Evolutionary conservation across 1,140 invertebrate genomes (phyloP), one percentile per base, ranked within the genome.

Genomic region (Orchesella cincta): DNA sequence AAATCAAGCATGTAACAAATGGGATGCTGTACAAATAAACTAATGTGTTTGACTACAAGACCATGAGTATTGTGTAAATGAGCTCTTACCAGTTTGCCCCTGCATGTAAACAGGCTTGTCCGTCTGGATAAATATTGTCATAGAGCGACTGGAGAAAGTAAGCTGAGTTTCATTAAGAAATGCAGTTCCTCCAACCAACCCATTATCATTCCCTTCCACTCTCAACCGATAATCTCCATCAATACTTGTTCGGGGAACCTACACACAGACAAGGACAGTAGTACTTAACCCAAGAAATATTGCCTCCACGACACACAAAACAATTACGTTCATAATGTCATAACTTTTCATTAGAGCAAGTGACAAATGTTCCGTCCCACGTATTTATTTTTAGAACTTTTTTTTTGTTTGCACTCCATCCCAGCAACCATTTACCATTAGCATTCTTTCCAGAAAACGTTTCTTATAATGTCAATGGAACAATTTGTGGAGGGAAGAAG

Each of bases 21-120:
- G n/a, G n/a, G n/a, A n/a, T n/a, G n/a, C n/a, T n/a, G n/a, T n/a
- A n/a, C n/a, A n/a, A n/a, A n/a, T n/a, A n/a, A n/a, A n/a, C n/a
- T n/a, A n/a, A n/a, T n/a, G n/a, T n/a, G n/a, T n/a, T n/a, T n/a
- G n/a, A n/a, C n/a, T n/a, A n/a, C n/a, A n/a, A n/a, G n/a, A n/a
- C n/a, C n/a, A n/a, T n/a, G n/a, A n/a, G n/a, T n/a, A n/a, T n/a
- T n/a, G n/a, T n/a, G n/a, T n/a, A n/a, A n/a, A n/a, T n/a, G n/a
- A n/a, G n/a, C n/a, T n/a, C 83, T 83, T 85, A 93, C 92, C 91
- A 46, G 89, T 94, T 85, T 98, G 93, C 1, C 94, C 92, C 85
- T 97, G 96, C 89, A 93, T 97, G 83, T 98, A 98, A 0, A 97
- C 90, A 0, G 96, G 95, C 84, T 97, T 97, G 84, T 98, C 95